A percentile compares a stretch with the other conserved stretches of the same genome.
phyloP scores from a whole-genome alignment of 1,140 invertebrate species.

The Ephestia elutella region DNA sequence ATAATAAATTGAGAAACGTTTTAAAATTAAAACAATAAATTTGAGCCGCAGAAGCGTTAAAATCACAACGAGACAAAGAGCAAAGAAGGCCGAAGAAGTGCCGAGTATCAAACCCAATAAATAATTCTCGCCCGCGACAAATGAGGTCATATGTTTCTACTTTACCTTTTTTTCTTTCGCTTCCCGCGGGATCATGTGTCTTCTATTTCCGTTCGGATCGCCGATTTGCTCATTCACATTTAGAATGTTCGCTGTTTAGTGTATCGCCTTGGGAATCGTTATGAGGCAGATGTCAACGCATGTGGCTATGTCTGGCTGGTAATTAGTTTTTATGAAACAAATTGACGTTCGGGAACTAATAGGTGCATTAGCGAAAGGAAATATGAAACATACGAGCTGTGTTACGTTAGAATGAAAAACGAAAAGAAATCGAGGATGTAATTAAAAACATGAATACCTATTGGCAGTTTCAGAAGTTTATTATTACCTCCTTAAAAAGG shows the following conservation, averaged over 20 bases:
- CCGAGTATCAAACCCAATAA: conserved; percentile 68
- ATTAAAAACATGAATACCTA: too few relatives aligned
- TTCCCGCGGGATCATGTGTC: conserved; percentile 71
- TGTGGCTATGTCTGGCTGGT: conserved; percentile 35
- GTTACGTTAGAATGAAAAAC: background rate
- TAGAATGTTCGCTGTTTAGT: conserved; percentile 71
- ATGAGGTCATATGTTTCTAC: conserved; percentile 72
- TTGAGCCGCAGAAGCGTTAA: conserved; percentile 43
- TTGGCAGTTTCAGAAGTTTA: too few relatives aligned
- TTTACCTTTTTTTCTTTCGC: conserved; percentile 63
- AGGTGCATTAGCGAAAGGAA: conserved; percentile 1
- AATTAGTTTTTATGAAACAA: conserved; percentile 2
- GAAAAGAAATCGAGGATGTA: too few relatives aligned
- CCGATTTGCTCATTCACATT: conserved; percentile 68
- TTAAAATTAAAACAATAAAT: conserved; percentile 12
- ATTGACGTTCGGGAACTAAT: conserved; percentile 1
- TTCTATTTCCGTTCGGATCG: conserved; percentile 70
- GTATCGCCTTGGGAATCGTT: conserved; percentile 64
- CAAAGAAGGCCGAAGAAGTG: conserved; percentile 55
- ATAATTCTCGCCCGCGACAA: conserved; percentile 67
- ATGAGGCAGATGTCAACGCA: conserved; percentile 59
- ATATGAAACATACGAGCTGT: background rate
- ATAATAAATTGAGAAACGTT: background rate
- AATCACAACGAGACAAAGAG: conserved; percentile 46
- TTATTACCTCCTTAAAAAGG: too few relatives aligned